Base-by-base conservation (phyloP, 2,888 invertebrate species). In the Leucozona laternaria region DNA sequence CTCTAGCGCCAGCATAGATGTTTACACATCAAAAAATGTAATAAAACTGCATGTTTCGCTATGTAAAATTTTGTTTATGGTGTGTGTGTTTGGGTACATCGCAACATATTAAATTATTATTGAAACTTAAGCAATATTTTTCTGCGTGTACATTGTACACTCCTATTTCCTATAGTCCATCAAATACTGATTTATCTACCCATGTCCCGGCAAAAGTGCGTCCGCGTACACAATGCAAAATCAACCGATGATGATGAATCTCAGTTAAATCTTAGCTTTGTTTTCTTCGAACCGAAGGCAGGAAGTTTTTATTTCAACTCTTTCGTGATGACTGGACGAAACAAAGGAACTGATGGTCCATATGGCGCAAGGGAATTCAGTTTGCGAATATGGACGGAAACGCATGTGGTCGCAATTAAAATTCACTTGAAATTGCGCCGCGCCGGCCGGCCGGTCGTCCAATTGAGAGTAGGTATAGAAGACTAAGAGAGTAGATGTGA, bases 351-450 rank as follows among this genome's bases (percentile, higher is more conserved):
- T 77, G 72, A 72, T 77, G 76, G 71, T 79, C 50, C 58, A 50
- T 50, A 71, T 50, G 83, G 40, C 11, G 13, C 2, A 0, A 28
- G 20, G 6, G 10, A 55, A 28, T 11, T 28, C n/a, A 34, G 40
- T 20, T 25, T 57, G 17, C 72, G 48, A 34, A 25, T 22, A 68
- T n/a, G 57, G 70, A 82, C 86, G 86, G 86, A 86, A 86, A 75
- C 64, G 82, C 86, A 86, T 82, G 78, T 82, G 86, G 82, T 82
- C 73, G 78, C 86, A 86, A 86, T 86, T 86, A 82, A 86, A 82
- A 86, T 86, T 86, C 86, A 82, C 70, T 82, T 64, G 78, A 82
- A 86, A 79, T 60, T 71, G 71, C 37, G 40, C 73, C 25, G n/a
- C n/a, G n/a, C n/a, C n/a, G n/a, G n/a, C n/a, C n/a, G n/a, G n/a